Percentiles rank a stretch among this genome's conserved stretches.
Evolutionary conservation across 2,888 invertebrate species (phyloP).

Genomic region (Melolontha melolontha): DNA sequence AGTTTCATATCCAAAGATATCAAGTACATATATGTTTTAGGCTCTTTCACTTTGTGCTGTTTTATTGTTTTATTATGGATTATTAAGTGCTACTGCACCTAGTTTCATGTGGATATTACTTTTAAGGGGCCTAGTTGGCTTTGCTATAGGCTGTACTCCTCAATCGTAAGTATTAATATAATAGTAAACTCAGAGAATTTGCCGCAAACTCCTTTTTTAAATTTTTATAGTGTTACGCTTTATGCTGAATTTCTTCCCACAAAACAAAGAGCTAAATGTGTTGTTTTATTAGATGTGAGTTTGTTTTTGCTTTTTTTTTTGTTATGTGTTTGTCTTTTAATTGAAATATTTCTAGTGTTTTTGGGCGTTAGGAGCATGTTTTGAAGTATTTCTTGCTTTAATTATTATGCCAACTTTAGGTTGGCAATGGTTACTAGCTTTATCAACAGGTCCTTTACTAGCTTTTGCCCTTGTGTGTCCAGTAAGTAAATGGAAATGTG

Average conservation of each 20-base stretch:
- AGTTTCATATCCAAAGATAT: neutral
- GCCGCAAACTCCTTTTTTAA: slow-evolving; percentile 42
- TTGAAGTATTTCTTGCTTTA: slow-evolving; percentile 91
- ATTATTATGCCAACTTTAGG: slow-evolving; percentile 92
- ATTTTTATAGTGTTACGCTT: slow-evolving; percentile 83
- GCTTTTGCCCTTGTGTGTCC: slow-evolving; percentile 85
- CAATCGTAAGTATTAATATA: slow-evolving; percentile 84
- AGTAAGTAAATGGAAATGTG: slow-evolving; percentile 67
- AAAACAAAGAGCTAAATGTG: slow-evolving; percentile 94
- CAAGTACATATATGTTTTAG: slow-evolving; percentile 65
- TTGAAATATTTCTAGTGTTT: slow-evolving; percentile 76
- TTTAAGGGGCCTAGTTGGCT: slow-evolving; percentile 92
- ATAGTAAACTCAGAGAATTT: slow-evolving; percentile 45
- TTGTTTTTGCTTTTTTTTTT: slow-evolving; percentile 40
- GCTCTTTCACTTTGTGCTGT: slow-evolving; percentile 93
- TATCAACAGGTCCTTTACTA: slow-evolving; percentile 90
- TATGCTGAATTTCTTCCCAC: slow-evolving; percentile 97
- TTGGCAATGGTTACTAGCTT: slow-evolving; percentile 90
- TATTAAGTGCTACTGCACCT: slow-evolving; percentile 90
- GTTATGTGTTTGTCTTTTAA: slow-evolving; percentile 41
- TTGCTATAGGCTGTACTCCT: slow-evolving; percentile 96
- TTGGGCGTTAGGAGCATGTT: slow-evolving; percentile 95
- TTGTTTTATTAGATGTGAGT: slow-evolving; percentile 93
- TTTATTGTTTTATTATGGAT: slow-evolving; percentile 89
- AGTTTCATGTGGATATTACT: slow-evolving; percentile 92